Percentiles rank a stretch among this genome's conserved stretches.
These are phyloP conservation scores for Petrocephalus microphthalmus DNA, from an alignment of 2,113 vertebrate genomes.

Conservation along the genomic window DNA sequence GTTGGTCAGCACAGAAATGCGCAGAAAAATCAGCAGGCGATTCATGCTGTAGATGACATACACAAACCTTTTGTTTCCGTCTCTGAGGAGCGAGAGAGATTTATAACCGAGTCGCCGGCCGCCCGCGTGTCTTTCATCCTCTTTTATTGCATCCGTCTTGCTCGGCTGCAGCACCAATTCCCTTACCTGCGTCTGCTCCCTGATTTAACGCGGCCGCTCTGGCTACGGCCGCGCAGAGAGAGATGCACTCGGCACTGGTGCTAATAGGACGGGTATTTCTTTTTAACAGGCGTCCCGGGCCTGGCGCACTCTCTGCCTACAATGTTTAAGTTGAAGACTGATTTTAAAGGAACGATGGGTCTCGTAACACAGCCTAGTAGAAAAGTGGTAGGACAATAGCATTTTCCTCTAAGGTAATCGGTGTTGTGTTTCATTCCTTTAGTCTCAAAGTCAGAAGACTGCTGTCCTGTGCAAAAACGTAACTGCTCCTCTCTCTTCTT, in stretches of 20 bases:
- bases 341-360: not conserved
- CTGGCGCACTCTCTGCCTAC: conserved; percentile 21
- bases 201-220: conserved; percentile 41
- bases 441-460: not conserved
- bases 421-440: not conserved
- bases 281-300: conserved; percentile 41
- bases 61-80: conserved; percentile 26
- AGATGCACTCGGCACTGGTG: conserved; percentile 35
- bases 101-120: conserved; percentile 43
- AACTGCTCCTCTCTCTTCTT: not conserved
- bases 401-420: not conserved
- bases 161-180: conserved; percentile 30
- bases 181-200: conserved; percentile 46
- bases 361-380: not conserved
- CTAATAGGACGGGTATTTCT: conserved; percentile 54
- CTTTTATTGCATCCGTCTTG: conserved; percentile 26
- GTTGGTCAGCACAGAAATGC: not conserved
- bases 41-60: conserved; percentile 46
- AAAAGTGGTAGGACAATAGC: not conserved
- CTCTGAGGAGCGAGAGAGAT: conserved; percentile 39
- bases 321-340: conserved; percentile 29
- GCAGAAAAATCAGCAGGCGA: not conserved
- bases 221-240: conserved; percentile 37
- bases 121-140: conserved; percentile 47
- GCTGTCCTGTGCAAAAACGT: not conserved